Conservation (phyloP, 2,888 invertebrate genomes). For the Acanthosepion lycidas region DNA sequence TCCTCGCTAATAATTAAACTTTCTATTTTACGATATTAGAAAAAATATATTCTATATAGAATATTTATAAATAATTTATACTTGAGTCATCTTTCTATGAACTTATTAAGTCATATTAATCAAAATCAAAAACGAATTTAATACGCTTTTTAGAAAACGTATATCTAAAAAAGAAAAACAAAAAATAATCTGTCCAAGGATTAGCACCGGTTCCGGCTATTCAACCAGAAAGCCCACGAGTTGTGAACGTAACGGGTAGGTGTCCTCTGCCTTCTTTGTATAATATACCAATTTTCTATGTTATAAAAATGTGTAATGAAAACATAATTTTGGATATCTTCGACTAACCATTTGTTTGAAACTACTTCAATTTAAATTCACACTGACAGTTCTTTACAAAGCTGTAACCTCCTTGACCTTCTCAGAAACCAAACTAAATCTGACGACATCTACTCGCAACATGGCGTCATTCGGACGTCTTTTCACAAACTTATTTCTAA, state of each 20-base stretch:
- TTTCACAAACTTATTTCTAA: not conserved
- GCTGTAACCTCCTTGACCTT: not conserved
- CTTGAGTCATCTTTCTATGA: not conserved
- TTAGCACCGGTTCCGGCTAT: not conserved
- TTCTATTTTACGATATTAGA: not conserved
- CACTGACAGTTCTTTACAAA: not conserved
- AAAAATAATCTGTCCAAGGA: not conserved
- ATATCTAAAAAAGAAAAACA: not conserved
- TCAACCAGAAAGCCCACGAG: not conserved
- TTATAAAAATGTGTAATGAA: not conserved
- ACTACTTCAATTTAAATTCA: not conserved
- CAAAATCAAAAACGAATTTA: not conserved
- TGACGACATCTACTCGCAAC: not conserved
- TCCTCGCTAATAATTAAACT: not conserved
- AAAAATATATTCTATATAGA: not conserved
- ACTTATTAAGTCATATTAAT: not conserved
- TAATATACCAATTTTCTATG: not conserved
- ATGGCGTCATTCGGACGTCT: conserved; percentile 33
- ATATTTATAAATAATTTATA: not conserved
- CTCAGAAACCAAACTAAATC: not conserved
- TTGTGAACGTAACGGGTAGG: not conserved
- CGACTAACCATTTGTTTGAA: not conserved
- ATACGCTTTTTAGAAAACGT: not conserved
- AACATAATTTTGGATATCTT: not conserved
- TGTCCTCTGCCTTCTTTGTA: not conserved